A percentile compares a stretch with the other conserved stretches of the same genome.
Conservation (phyloP, 2,888 invertebrate species). For the Antheraea assamensis region DNA sequence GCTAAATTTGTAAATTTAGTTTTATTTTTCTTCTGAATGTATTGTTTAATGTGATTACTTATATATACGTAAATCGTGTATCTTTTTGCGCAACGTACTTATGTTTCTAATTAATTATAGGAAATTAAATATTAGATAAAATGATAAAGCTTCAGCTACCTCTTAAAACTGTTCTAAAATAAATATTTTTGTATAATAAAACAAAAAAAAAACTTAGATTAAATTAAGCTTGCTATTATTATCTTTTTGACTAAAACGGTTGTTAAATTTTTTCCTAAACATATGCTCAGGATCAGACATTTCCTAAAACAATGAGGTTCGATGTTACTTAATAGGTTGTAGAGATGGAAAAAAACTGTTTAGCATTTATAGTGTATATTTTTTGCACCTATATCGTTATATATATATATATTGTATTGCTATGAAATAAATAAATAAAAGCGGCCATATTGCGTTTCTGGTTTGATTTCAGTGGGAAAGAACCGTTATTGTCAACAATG, state of each 20-base stretch:
- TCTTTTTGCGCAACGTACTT: constrained; percentile 57
- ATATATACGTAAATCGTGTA: constrained; percentile 33
- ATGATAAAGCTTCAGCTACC: constrained; percentile 69
- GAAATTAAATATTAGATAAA: constrained; percentile 48
- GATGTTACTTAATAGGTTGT: constrained; percentile 59
- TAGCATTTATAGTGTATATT: constrained; percentile 60
- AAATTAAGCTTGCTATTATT: constrained; percentile 43
- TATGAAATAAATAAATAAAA: constrained; percentile 52
- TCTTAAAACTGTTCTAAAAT: constrained; percentile 70
- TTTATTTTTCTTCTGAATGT: constrained; percentile 39
- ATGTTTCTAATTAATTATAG: constrained; percentile 55
- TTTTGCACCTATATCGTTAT: constrained; percentile 70
- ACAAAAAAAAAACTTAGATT: constrained; percentile 56
- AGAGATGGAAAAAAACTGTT: constrained; percentile 36
- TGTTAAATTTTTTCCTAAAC: constrained; percentile 24
- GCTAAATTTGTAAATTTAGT: constrained; percentile 50
- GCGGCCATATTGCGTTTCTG: constrained; percentile 69
- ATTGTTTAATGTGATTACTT: constrained; percentile 23
- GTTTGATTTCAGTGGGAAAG: constrained; percentile 48
- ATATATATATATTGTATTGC: constrained; percentile 53
- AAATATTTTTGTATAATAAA: constrained; percentile 73
- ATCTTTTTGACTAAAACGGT: constrained; percentile 51
- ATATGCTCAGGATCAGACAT: constrained; percentile 8
- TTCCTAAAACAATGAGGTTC: constrained; percentile 35
- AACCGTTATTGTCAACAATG: constrained; percentile 45